Conservation (phyloP, 2,888 invertebrate genomes). For the Agonopterix subpropinquella region DNA sequence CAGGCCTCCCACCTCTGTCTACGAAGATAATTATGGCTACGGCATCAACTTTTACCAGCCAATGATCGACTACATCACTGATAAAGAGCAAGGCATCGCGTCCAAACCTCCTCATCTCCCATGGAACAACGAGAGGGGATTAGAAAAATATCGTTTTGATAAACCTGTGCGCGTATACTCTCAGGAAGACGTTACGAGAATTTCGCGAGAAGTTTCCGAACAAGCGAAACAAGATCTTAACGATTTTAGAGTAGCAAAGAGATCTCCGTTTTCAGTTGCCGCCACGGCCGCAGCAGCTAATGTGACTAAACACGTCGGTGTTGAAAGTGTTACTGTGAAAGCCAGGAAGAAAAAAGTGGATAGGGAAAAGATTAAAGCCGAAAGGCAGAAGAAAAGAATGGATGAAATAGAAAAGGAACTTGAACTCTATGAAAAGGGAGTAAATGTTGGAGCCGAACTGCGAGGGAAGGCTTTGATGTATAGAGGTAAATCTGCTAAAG, state of each 20-base stretch:
- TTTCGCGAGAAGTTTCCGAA: slow-evolving; percentile 80
- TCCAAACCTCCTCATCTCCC: slow-evolving; percentile 80
- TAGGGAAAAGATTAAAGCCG: slow-evolving; percentile 46
- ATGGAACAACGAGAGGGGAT: slow-evolving; percentile 82
- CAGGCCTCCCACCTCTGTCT: slow-evolving; percentile 79
- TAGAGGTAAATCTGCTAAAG: slow-evolving; percentile 84
- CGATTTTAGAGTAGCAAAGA: slow-evolving; percentile 74
- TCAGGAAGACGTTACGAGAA: slow-evolving; percentile 78
- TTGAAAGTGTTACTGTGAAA: slow-evolving; percentile 65
- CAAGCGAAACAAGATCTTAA: slow-evolving; percentile 81
- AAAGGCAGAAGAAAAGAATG: slow-evolving; percentile 64
- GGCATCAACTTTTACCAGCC: slow-evolving; percentile 91
- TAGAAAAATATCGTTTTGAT: slow-evolving; percentile 80
- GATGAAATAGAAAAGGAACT: slow-evolving; percentile 58
- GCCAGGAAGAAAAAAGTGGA: slow-evolving; percentile 65
- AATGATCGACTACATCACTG: slow-evolving; percentile 89
- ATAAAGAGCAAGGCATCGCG: slow-evolving; percentile 72
- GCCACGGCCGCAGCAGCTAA: slow-evolving; percentile 79
- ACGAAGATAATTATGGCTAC: slow-evolving; percentile 89
- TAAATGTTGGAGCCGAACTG: slow-evolving; percentile 66
- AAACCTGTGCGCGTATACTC: slow-evolving; percentile 80
- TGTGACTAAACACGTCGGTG: slow-evolving; percentile 78
- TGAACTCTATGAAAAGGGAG: slow-evolving; percentile 55
- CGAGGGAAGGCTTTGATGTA: slow-evolving; percentile 75
- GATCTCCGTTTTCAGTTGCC: slow-evolving; percentile 77